Base-by-base conservation (phyloP, 2,113 vertebrate genomes). In the Diphyllodes magnificus region DNA sequence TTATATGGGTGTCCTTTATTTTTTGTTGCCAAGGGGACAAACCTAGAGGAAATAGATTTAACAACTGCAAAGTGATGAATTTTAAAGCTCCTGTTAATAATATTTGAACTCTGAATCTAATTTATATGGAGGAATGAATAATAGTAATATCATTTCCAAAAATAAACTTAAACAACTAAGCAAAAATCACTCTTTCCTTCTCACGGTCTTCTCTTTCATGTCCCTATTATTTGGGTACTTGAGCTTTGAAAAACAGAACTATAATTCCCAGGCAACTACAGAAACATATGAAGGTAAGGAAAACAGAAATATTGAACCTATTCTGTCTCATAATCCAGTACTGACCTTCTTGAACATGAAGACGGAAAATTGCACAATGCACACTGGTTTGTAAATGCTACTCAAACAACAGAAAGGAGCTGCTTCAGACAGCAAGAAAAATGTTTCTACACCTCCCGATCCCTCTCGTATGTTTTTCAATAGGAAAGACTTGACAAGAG, bases 21-120 rank as follows among this genome's bases (percentile, higher is more conserved):
- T 88, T 94, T 87, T 92, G 20, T 91, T 95, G 53, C 70, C 84
- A 82, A 57, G 39, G 53, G 78, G 42, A 59, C 49, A 94, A 95
- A 68, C 21, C 31, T 65, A 89, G 54, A 95, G 66, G 49, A 92
- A 91, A 87, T 89, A 45, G 53, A 89, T 95, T 95, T 92, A 80
- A 65, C 28, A 89, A 42, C 45, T 85, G 56, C 30, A 69, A 95
- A 82, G 57, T 59, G 54, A 87, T 87, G 53, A 69, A 85, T 87
- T 95, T 95, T 82, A 87, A 82, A 87, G 56, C 57, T 65, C 13
- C 23, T 82, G 49, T 82, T 93, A 89, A 80, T 82, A 71, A 65
- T 68, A 69, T 72, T 93, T 89, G 42, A 95, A 89, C 31, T 49
- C 57, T 69, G 40, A 92, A 82, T 86, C 45, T 91, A 87, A 89